A percentile compares a stretch with the other conserved stretches of the same genome.
Conservation (phyloP, 2,797 vertebrate genomes). For the Ateles fusciceps region DNA sequence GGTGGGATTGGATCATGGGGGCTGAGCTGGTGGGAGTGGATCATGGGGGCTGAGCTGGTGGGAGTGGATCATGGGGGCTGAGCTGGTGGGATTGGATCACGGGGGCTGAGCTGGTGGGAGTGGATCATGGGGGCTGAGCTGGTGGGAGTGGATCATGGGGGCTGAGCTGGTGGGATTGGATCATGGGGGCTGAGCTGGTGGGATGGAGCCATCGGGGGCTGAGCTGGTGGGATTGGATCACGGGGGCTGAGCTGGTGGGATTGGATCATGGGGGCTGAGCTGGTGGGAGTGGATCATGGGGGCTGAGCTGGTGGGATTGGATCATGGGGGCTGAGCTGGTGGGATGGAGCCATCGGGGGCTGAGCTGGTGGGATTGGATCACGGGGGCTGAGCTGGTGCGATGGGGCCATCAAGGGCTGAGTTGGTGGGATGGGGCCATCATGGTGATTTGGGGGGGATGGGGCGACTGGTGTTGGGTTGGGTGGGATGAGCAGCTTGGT, state of each 20-base stretch:
- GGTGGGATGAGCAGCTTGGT: background rate
- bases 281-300: too few relatives aligned
- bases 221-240: too few relatives aligned
- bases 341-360: too few relatives aligned
- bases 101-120: too few relatives aligned
- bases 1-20: background rate
- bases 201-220: fast-evolving
- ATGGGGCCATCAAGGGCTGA: background rate
- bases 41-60: background rate
- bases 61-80: background rate
- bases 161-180: background rate
- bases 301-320: too few relatives aligned
- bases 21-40: background rate
- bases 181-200: background rate
- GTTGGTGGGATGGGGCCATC: background rate
- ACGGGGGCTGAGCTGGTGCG: too few relatives aligned
- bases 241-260: too few relatives aligned
- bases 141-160: too few relatives aligned
- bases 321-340: too few relatives aligned
- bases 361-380: background rate
- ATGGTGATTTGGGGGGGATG: background rate
- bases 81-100: too few relatives aligned
- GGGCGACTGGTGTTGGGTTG: too few relatives aligned
- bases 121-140: background rate
- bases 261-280: too few relatives aligned